Base-by-base conservation (phyloP, 2,113 vertebrate species). In the Cromileptes altivelis region DNA sequence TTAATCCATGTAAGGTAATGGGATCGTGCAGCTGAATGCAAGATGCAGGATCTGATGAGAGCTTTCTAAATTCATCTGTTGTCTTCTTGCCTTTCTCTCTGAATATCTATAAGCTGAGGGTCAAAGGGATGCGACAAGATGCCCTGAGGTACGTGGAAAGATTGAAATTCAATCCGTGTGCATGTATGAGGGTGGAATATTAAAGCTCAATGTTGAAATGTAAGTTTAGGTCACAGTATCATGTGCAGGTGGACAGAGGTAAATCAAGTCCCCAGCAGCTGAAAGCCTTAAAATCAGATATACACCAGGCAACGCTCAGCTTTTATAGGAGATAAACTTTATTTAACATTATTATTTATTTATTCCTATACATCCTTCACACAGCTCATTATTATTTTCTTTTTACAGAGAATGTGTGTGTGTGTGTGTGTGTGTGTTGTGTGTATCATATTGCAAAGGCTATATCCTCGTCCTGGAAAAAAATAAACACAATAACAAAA, bases 311-410 rank as follows among this genome's bases (percentile, higher is more conserved):
- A 95, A 91, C 91, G 93, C 95, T 96, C 94, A 90, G 93, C 94
- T 96, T 91, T 92, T 78, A 94, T 94, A 97, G 94, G 95, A 97
- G 96, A 98, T 97, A 95, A 95, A 91, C 91, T 99, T 99, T 98
- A 97, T 86, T 81, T 96, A 97, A 96, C 96, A 97, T 94, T 94
- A 95, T 95, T 96, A 95, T 96, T 96, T 96, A 95, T 84, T 89
- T 82, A 92, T 95, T 87, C 64, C 96, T 97, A 95, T 97, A 98
- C 97, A 98, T 97, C 96, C 96, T 97, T 97, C 96, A 97, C 96
- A 97, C 95, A 96, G 95, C 90, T 94, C 88, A 93, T 90, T 87
- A 94, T 67, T 75, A 80, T 82, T 75, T 33, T 7, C 47, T 96
- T 96, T 96, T 95, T 97, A 98, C 96, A 98, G 95, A 96, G 95